Base-by-base conservation (phyloP, 2,113 vertebrate genomes). In the Mugil cephalus region DNA sequence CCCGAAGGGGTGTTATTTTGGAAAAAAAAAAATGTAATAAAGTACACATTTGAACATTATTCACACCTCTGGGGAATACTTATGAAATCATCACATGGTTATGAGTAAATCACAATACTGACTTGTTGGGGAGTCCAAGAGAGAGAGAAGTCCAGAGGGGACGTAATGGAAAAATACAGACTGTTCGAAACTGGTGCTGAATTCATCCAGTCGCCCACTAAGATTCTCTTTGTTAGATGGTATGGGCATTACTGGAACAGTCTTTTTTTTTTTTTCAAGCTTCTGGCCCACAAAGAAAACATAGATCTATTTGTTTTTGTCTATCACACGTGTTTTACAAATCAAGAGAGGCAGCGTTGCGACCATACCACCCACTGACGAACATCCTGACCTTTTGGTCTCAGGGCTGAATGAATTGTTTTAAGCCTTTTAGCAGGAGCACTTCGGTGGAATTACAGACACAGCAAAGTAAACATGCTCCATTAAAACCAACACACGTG, bases 161-260 rank as follows among this genome's bases (percentile, higher is more conserved):
- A 24, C 4, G 36, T 35, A 15, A 76, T 79, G 77, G 82, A 80
- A 83, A 79, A 74, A 56, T 54, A 59, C 24, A 24, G 45, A 55
- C 10, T 7, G 13, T 68, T 48, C n/a, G 21, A 69, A 61, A 38
- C 43, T n/a, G 11, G 7, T 34, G 39, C 24, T 18, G 36, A 71
- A 15, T 34, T 18, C 13, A 18, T 10, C 5, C 4, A 40, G 15
- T 19, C n/a, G 1, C 40, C 17, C 14, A 17, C 0, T 17, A 17
- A n/a, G 2, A 35, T 14, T 51, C 34, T 45, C 43, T 6, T n/a
- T n/a, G n/a, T n/a, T 15, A 43, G 13, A 45, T 45, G 13, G 43
- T 14, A n/a, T 7, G 3, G 7, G 14, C 14, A 43, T 45, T 6
- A 45, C 43, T 50, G 63, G 4, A 56, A 2, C 9, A 45, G 15